Percentiles rank a stretch among this genome's conserved stretches.
These are phyloP conservation scores for Amphiura filiformis DNA, from an alignment of 35 echinoderm and acorn worm species.

Conservation along the genomic window DNA sequence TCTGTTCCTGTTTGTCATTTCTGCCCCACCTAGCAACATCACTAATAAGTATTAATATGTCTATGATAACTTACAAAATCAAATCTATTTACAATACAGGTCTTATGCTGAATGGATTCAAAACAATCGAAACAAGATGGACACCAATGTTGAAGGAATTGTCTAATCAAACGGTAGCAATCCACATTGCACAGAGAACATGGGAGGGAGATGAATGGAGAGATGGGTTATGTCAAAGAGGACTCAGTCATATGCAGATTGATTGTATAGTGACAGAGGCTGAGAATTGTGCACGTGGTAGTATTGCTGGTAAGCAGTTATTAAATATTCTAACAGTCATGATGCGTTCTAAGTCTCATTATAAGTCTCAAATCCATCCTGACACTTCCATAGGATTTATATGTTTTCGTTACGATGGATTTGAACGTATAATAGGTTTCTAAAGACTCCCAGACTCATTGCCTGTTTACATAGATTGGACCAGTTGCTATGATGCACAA, in stretches of 20 bases:
- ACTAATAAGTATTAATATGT: not conserved
- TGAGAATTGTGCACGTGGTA: conserved; percentile 28
- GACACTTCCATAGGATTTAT: not conserved
- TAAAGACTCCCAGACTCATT: too few relatives aligned
- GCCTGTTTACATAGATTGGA: too few relatives aligned
- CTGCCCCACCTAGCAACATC: not conserved
- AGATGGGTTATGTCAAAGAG: not conserved
- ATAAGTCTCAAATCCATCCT: not conserved
- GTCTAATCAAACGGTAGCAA: conserved; percentile 27
- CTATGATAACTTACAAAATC: not conserved
- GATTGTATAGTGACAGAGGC: not conserved
- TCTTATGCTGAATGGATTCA: conserved; percentile 41
- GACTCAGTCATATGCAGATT: not conserved
- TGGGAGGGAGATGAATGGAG: conserved; percentile 52
- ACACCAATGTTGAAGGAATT: conserved; percentile 35
- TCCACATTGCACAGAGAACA: conserved; percentile 35
- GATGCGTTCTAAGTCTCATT: not conserved
- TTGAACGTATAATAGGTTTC: too few relatives aligned
- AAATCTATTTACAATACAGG: not conserved
- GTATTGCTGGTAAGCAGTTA: conserved; percentile 31
- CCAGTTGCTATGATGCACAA: too few relatives aligned
- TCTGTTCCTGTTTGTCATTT: not conserved
- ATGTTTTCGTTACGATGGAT: too few relatives aligned
- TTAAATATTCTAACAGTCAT: not conserved
- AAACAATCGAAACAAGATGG: conserved; percentile 61